Conservation (phyloP, 2,113 vertebrate species). For the Pan paniscus region DNA sequence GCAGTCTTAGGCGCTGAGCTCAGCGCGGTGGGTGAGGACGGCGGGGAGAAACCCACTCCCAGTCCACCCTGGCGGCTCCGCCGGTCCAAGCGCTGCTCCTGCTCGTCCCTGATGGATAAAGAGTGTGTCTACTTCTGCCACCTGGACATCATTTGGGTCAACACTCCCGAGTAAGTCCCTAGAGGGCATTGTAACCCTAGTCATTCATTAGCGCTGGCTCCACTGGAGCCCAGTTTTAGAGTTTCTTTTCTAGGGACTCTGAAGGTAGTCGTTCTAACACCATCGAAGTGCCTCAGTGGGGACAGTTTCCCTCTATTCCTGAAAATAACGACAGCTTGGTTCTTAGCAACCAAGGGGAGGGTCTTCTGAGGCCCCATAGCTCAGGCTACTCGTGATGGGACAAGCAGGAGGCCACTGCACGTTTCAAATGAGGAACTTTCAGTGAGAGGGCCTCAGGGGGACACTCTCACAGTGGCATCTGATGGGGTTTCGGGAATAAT, state of each 20-base stretch:
- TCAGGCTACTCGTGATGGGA: neutral
- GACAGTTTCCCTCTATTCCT: neutral
- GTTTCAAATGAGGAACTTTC: neutral
- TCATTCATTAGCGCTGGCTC: neutral
- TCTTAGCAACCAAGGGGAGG: neutral
- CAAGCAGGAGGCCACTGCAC: rapidly evolving
- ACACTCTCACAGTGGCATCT: neutral
- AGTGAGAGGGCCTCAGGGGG: too few species aligned
- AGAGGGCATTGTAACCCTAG: slow-evolving; percentile 65
- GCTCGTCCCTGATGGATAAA: slow-evolving; percentile 93
- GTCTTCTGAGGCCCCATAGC: neutral
- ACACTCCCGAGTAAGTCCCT: slow-evolving; percentile 95
- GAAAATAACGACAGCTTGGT: neutral
- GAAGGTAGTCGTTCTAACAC: neutral
- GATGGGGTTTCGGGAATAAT: neutral
- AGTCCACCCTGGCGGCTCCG: slow-evolving; percentile 74
- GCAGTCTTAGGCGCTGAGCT: slow-evolving; percentile 71
- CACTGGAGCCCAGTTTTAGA: neutral
- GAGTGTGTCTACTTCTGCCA: slow-evolving; percentile 99
- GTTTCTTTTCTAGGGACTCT: neutral
- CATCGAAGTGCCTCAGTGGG: neutral
- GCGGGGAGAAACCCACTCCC: slow-evolving; percentile 33
- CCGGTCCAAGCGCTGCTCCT: slow-evolving; percentile 94
- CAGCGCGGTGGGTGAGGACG: neutral
- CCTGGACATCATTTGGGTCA: slow-evolving; percentile 99